A percentile compares a stretch with the other conserved stretches of the same genome.
Evolutionary conservation across 1,140 invertebrate species (phyloP).

Genomic region (Hylaeus anthracinus): DNA sequence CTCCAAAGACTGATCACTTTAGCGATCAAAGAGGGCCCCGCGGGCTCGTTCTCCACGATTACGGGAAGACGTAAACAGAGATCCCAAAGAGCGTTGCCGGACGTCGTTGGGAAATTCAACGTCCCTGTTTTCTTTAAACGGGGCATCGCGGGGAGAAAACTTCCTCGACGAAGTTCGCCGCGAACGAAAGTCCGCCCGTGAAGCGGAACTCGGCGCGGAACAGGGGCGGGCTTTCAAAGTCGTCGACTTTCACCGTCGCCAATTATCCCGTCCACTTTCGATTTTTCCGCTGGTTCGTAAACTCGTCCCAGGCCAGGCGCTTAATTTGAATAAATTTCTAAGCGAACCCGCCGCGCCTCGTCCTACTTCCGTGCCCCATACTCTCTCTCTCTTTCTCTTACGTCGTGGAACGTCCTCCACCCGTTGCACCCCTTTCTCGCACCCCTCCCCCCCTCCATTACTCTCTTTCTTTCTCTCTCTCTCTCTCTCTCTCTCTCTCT

Average conservation of each 20-base stretch:
- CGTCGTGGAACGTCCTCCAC: not conserved
- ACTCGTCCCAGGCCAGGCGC: slow-evolving; percentile 42
- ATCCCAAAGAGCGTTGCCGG: too few relatives aligned
- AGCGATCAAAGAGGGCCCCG: too few relatives aligned
- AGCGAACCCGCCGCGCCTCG: slow-evolving; percentile 53
- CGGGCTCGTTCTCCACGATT: too few relatives aligned
- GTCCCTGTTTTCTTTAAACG: slow-evolving; percentile 32
- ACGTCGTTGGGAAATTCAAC: slow-evolving; percentile 2
- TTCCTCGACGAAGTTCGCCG: slow-evolving; percentile 50
- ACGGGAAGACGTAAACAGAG: too few relatives aligned
- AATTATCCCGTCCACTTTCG: slow-evolving; percentile 69
- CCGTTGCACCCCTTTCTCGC: slow-evolving; percentile 14
- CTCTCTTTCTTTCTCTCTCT: not conserved
- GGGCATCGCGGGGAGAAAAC: slow-evolving; percentile 45
- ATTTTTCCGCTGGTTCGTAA: slow-evolving; percentile 67
- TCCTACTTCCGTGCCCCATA: slow-evolving; percentile 37
- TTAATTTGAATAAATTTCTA: slow-evolving; percentile 78
- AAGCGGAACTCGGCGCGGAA: slow-evolving; percentile 57
- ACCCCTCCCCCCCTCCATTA: not conserved
- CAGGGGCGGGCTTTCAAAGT: slow-evolving; percentile 62
- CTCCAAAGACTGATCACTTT: too few relatives aligned
- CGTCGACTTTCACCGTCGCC: slow-evolving; percentile 69
- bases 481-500: slow-evolving; percentile 55
- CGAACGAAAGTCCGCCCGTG: slow-evolving; percentile 52
- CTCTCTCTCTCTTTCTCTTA: not conserved